Evolutionary conservation across 2,797 vertebrate species (phyloP).

Genomic region (Ispidina lecontei): DNA sequence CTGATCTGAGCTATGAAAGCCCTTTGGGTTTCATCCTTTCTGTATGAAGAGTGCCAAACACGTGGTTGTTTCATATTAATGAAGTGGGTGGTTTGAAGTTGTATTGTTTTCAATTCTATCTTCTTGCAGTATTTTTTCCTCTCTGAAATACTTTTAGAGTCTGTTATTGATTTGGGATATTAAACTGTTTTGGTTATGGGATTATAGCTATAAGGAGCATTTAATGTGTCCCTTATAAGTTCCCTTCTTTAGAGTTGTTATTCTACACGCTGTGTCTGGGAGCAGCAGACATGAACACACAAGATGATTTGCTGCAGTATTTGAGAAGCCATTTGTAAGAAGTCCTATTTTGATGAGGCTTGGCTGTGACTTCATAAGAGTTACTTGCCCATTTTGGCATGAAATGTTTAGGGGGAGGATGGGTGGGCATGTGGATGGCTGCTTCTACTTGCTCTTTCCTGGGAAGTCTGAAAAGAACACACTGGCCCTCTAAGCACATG

Average conservation of each 20-base stretch:
- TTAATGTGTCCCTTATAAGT: conserved; percentile 8
- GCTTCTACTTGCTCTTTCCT: neutral
- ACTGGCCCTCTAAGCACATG: neutral
- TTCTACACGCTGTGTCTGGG: neutral
- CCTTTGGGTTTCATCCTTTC: conserved; percentile 35
- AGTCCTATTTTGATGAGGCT: neutral
- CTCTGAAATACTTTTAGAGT: conserved; percentile 16
- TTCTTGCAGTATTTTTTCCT: conserved; percentile 26
- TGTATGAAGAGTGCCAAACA: conserved; percentile 29
- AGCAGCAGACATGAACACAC: neutral
- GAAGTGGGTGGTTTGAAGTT: conserved; percentile 47
- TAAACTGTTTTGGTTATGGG: conserved; percentile 16
- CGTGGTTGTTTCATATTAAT: conserved; percentile 31
- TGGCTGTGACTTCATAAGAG: neutral
- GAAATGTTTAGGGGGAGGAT: neutral
- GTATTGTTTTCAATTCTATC: conserved; percentile 46
- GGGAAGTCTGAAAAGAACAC: neutral
- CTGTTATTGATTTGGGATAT: conserved; percentile 46
- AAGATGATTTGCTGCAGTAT: neutral
- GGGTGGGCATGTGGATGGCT: neutral
- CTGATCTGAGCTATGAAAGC: neutral
- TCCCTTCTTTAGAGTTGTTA: neutral
- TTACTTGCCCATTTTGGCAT: neutral
- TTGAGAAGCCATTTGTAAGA: neutral
- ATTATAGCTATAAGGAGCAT: conserved; percentile 41